Evolutionary conservation across 2,888 invertebrate genomes (phyloP).

Genomic region (Ypsolopha sequella): DNA sequence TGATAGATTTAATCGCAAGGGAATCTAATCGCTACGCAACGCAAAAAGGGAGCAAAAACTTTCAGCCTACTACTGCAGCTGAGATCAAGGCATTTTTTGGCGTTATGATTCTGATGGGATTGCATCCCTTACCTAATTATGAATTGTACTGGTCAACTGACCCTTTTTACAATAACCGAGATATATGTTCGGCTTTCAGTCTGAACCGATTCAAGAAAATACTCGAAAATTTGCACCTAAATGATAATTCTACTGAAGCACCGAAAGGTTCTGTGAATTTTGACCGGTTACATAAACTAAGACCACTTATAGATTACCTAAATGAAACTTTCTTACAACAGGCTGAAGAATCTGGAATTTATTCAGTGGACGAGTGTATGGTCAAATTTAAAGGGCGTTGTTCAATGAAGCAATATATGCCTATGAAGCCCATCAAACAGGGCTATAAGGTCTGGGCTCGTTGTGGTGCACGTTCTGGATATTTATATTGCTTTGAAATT

Average conservation of each 20-base stretch:
- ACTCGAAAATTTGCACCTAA: constrained; percentile 17
- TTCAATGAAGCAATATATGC: constrained; percentile 18
- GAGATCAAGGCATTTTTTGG: constrained; percentile 20
- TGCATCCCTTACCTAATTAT: constrained; percentile 19
- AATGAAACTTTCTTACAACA: constrained; percentile 14
- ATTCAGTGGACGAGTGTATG: constrained; percentile 21
- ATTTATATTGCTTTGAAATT: constrained; percentile 12
- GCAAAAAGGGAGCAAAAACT: constrained; percentile 15
- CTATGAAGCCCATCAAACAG: constrained; percentile 12
- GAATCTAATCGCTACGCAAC: constrained; percentile 17
- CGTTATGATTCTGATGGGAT: constrained; percentile 23
- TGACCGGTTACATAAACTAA: constrained; percentile 18
- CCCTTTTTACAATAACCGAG: constrained; percentile 19
- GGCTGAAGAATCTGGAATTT: constrained; percentile 11
- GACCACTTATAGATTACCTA: constrained; percentile 14
- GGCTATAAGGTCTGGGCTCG: constrained; percentile 8
- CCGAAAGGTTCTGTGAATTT: constrained; percentile 13
- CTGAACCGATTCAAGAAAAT: constrained; percentile 20
- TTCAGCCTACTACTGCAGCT: constrained; percentile 13
- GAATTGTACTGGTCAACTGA: constrained; percentile 20
- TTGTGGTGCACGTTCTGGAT: constrained; percentile 6
- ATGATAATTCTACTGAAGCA: constrained; percentile 16
- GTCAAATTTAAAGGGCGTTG: constrained; percentile 20
- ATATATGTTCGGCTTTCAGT: constrained; percentile 18
- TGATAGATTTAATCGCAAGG: constrained; percentile 16